phyloP scores from a whole-genome alignment of 2,113 vertebrate species.

The Cairina moschata region DNA sequence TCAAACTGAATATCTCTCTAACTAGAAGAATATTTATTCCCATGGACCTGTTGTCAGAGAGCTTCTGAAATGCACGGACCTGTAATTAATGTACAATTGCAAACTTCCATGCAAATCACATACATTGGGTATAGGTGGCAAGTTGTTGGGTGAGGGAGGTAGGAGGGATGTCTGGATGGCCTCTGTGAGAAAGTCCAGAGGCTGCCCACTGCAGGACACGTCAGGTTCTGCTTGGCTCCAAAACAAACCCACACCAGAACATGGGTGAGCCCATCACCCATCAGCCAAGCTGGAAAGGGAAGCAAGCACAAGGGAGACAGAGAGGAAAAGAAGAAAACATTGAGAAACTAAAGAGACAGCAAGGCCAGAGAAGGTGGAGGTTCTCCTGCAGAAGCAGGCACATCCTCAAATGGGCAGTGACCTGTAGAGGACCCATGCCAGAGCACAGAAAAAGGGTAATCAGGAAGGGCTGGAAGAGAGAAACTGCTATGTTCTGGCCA shows the following conservation, averaged over 20 bases:
- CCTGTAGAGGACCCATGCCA: fast-evolving
- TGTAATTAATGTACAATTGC: not conserved
- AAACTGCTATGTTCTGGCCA: not conserved
- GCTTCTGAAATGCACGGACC: not conserved
- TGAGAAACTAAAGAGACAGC: not conserved
- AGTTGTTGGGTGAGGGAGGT: not conserved
- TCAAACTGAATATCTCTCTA: not conserved
- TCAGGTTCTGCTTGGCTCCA: not conserved
- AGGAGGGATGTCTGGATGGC: not conserved
- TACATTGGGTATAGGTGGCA: not conserved
- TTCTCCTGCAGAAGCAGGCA: not conserved
- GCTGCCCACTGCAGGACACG: not conserved
- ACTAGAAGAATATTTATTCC: not conserved
- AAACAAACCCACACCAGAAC: not conserved
- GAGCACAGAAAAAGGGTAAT: not conserved
- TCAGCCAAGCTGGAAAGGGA: not conserved
- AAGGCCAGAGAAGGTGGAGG: not conserved
- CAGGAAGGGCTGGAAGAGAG: not conserved
- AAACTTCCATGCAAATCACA: not conserved
- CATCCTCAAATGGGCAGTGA: not conserved
- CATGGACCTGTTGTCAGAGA: not conserved
- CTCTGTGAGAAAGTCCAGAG: not conserved
- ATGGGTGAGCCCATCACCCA: not conserved
- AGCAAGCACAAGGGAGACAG: not conserved
- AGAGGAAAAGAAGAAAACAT: not conserved